phyloP scores from a whole-genome alignment of 2,797 vertebrate species.

The Pampus argenteus region DNA sequence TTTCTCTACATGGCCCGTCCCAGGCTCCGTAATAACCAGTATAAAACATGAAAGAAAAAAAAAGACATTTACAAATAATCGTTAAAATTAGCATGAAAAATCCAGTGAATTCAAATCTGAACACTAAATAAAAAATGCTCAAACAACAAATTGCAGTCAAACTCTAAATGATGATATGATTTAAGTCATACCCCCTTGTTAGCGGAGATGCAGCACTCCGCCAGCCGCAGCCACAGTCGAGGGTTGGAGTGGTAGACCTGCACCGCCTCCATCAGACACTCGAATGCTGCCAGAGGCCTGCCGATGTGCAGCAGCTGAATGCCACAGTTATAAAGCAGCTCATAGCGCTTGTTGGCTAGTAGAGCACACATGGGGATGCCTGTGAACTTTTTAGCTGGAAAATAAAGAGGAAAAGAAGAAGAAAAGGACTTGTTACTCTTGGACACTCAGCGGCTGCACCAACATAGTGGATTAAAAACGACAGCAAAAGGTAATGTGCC shows the following conservation, averaged over 20 bases:
- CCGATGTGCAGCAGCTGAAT: slow-evolving; percentile 96
- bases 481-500: too few relatives aligned
- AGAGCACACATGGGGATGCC: slow-evolving; percentile 97
- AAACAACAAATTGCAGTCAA: not conserved
- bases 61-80: not conserved
- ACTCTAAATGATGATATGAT: not conserved
- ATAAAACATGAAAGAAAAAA: too few relatives aligned
- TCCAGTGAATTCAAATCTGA: not conserved
- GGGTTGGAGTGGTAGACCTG: slow-evolving; percentile 98
- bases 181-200: slow-evolving; percentile 91
- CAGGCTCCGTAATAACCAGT: too few relatives aligned
- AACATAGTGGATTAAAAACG: too few relatives aligned
- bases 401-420: not conserved
- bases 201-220: slow-evolving; percentile 97
- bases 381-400: slow-evolving; percentile 91
- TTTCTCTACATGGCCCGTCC: too few relatives aligned
- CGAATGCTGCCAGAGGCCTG: slow-evolving; percentile 94
- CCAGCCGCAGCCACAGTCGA: slow-evolving; percentile 95
- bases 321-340: slow-evolving; percentile 97
- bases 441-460: too few relatives aligned
- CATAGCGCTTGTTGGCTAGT: slow-evolving; percentile 96
- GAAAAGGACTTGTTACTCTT: not conserved
- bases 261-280: slow-evolving; percentile 97
- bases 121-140: too few relatives aligned
- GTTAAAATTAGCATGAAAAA: not conserved